Evolutionary conservation across 2,888 invertebrate genomes (phyloP), one percentile per base, ranked within the genome.

Genomic region (Cephus spinipes): DNA sequence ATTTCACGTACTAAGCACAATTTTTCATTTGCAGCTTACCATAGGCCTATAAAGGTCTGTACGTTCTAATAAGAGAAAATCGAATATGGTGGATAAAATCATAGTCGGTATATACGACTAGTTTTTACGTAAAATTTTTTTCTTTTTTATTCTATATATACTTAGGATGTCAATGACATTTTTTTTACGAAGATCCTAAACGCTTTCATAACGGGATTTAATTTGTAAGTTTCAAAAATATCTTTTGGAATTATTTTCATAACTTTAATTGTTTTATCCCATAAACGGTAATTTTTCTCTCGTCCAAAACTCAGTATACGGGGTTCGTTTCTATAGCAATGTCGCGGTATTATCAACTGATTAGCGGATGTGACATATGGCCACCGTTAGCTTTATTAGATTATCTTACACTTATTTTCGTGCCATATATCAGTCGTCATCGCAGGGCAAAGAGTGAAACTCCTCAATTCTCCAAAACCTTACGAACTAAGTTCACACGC

Each of bases 281-380:
- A 12, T 33, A 36, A 75, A 11, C 30, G 30, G 75, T 15, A 73
- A 35, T 31, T 36, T 77, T 73, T 36, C 71, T 74, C 40, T 55
- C 68, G 6, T 55, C 31, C 30, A 23, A 23, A 78, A 73, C 35
- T 75, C 75, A 75, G 71, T 78, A 71, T 55, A 3, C 68, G 79
- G 76, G 80, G 81, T 77, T 78, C 81, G 89, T 90, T 87, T 86
- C 88, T 87, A 89, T 87, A 86, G 87, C 75, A 82, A 89, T 88
- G 81, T 84, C 78, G 79, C 76, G 77, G 81, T 81, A 87, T 90
- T 90, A 90, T 90, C 90, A 87, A 82, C 84, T 89, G 90, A 90
- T 90, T 89, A 87, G 85, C 84, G 80, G 75, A 83, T 76, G 83
- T 79, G 85, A 87, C 90, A 90, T 87, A 90, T 91, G 90, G 90